These are phyloP conservation scores for Apostichopus californicus DNA, from an alignment of 35 echinoderm and acorn worm genomes.

Conservation along the genomic window DNA sequence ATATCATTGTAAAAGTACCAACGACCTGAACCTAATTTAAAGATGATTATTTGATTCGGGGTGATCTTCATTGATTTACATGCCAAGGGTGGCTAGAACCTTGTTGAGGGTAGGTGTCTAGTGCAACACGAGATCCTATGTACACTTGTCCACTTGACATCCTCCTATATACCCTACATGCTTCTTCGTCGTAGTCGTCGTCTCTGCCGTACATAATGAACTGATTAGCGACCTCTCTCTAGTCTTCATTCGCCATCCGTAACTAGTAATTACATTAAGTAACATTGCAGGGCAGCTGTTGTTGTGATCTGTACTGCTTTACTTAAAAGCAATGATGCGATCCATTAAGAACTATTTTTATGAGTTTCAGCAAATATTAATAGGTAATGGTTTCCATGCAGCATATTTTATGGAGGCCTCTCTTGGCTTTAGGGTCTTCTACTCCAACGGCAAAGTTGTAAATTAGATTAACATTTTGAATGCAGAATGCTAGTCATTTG, in stretches of 20 bases:
- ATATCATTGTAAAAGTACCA: constrained; percentile 52
- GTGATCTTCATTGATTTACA: background rate
- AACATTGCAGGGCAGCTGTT: constrained; percentile 57
- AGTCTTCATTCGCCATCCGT: constrained; percentile 29
- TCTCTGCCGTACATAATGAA: constrained; percentile 2
- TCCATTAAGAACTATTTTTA: constrained; percentile 59
- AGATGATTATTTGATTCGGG: constrained; percentile 34
- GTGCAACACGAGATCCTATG: constrained; percentile 18
- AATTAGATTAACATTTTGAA: constrained; percentile 63
- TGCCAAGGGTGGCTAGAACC: constrained; percentile 16
- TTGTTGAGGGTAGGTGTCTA: constrained; percentile 1
- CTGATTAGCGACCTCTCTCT: constrained; percentile 30
- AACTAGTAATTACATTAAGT: constrained; percentile 56
- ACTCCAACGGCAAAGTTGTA: constrained; percentile 37
- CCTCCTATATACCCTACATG: background rate
- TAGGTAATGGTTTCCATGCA: constrained; percentile 55
- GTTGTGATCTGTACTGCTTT: constrained; percentile 59
- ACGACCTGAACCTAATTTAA: constrained; percentile 55
- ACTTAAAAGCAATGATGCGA: constrained; percentile 53
- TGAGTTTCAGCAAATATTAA: constrained; percentile 60
- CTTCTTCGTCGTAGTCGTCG: background rate
- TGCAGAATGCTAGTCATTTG: constrained; percentile 55
- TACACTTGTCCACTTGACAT: constrained; percentile 21
- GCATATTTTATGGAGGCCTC: constrained; percentile 57
- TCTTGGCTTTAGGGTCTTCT: constrained; percentile 40